Evolutionary conservation across 2,888 invertebrate species (phyloP).

Genomic region (Ligdia adustata): DNA sequence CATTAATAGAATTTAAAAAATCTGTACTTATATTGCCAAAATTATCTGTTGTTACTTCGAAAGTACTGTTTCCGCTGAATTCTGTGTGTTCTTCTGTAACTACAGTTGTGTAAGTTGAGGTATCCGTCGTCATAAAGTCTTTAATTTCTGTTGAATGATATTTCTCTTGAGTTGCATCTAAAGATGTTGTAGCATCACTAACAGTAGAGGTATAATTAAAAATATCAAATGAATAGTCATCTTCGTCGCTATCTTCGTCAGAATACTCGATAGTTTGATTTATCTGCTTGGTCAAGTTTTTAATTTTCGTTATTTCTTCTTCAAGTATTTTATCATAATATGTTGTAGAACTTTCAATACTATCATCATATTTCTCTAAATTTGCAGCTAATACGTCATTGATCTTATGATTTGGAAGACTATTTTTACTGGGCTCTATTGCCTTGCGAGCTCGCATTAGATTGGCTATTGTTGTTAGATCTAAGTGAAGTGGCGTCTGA

Average conservation of each 20-base stretch:
- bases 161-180: no score
- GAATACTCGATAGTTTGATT: background rate
- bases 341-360: constrained; percentile 40
- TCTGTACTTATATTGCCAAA: constrained; percentile 4
- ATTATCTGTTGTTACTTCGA: constrained; percentile 24
- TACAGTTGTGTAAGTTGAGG: background rate
- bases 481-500: background rate
- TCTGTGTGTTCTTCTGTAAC: background rate
- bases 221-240: constrained; percentile 32
- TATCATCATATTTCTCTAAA: constrained; percentile 21
- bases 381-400: constrained; percentile 29
- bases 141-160: background rate
- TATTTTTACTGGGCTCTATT: constrained; percentile 5
- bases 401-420: constrained; percentile 8
- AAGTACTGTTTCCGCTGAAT: background rate
- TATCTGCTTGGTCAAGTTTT: constrained; percentile 9
- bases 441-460: constrained; percentile 9
- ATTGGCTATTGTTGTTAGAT: constrained; percentile 2
- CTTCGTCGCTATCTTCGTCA: constrained; percentile 31
- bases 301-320: constrained; percentile 20
- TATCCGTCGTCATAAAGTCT: background rate
- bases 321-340: constrained; percentile 47
- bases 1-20: constrained; percentile 10
- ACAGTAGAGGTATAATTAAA: constrained; percentile 39
- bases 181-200: background rate